These are phyloP conservation scores for Candoia aspera DNA, from an alignment of 2,113 vertebrate genomes.

Conservation along the genomic window DNA sequence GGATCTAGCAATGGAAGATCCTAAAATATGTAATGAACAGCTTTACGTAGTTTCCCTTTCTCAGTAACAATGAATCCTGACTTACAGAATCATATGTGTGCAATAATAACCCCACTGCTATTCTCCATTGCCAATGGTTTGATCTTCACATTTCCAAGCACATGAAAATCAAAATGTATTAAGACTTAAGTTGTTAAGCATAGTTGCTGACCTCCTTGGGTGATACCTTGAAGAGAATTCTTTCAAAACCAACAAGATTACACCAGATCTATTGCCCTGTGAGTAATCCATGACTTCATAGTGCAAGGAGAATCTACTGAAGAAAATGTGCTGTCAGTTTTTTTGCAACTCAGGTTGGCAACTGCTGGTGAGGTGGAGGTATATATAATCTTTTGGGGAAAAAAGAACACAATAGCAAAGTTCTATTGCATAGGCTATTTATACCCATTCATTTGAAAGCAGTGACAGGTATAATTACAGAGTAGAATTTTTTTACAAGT, in stretches of 20 bases:
- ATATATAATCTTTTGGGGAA: conserved; percentile 48
- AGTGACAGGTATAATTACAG: conserved; percentile 82
- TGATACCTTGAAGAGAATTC: conserved; percentile 3
- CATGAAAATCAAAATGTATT: conserved; percentile 2
- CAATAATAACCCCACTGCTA: conserved; percentile 25
- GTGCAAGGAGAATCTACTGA: conserved; percentile 10
- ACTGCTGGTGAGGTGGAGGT: conserved; percentile 17
- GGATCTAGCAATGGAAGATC: background rate
- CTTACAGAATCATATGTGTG: conserved; percentile 5
- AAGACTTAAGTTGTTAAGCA: conserved; percentile 13
- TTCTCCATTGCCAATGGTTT: conserved; percentile 38
- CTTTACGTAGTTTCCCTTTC: background rate
- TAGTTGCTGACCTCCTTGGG: background rate
- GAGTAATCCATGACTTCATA: background rate
- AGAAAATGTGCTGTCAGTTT: conserved; percentile 30
- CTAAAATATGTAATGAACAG: conserved; percentile 33
- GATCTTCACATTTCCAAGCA: background rate
- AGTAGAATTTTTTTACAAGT: conserved; percentile 75
- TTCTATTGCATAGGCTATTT: conserved; percentile 75
- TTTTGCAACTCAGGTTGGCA: background rate
- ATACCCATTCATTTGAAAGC: conserved; percentile 75
- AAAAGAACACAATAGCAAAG: conserved; percentile 50
- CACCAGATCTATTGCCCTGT: background rate
- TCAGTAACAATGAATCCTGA: background rate
- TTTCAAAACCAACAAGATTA: conserved; percentile 28